Percentiles rank a stretch among this genome's conserved stretches.
These are phyloP conservation scores for Etheostoma cragini DNA, from an alignment of 2,113 vertebrate genomes.

Conservation along the genomic window DNA sequence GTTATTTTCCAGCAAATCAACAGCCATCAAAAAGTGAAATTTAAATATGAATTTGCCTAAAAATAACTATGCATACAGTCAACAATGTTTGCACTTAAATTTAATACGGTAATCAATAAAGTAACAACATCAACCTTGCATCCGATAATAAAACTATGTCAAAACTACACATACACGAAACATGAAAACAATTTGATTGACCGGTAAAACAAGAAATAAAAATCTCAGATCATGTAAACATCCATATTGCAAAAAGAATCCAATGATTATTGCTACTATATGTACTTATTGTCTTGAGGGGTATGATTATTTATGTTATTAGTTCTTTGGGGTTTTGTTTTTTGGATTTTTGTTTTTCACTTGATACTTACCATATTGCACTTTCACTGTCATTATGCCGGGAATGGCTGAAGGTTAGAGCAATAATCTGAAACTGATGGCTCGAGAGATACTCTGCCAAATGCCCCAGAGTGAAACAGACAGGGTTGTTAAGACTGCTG, in stretches of 20 bases:
- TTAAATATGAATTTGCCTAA: neutral
- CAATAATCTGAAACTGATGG: neutral
- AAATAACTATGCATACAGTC: neutral
- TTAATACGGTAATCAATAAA: neutral
- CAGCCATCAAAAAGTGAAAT: neutral
- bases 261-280: neutral
- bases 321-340: neutral
- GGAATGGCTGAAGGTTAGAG: neutral
- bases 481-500: constrained; percentile 34
- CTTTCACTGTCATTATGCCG: neutral
- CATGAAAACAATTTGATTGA: neutral
- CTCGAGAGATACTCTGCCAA: constrained; percentile 8
- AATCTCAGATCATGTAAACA: neutral
- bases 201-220: neutral
- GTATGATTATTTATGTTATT: neutral
- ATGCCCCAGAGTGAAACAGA: constrained; percentile 44
- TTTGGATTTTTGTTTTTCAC: neutral
- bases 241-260: neutral
- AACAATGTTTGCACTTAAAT: neutral
- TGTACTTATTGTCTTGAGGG: neutral
- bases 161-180: neutral
- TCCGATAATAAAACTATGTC: neutral
- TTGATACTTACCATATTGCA: neutral
- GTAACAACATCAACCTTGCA: neutral
- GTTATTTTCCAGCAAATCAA: neutral